These are phyloP conservation scores for Portunus trituberculatus DNA, from an alignment of 1,140 invertebrate species.

Conservation along the genomic window DNA sequence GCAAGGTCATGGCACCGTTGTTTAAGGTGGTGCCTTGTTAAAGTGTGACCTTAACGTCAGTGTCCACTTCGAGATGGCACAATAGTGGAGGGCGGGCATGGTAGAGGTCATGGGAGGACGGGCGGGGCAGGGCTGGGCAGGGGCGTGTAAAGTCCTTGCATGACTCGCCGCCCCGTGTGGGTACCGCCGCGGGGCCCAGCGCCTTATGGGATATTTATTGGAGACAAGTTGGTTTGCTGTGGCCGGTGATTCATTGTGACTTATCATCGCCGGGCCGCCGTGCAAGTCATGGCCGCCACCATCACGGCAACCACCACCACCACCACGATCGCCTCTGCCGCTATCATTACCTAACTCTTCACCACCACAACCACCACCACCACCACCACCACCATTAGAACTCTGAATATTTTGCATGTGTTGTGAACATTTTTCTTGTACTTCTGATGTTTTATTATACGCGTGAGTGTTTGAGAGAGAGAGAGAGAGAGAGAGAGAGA, in stretches of 20 bases:
- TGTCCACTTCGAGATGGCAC: no score
- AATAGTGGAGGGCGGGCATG: no score
- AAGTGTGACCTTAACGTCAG: no score
- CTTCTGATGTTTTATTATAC: no score
- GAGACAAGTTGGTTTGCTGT: not conserved
- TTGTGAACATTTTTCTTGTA: no score
- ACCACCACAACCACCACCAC: not conserved
- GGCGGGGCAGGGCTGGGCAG: not conserved
- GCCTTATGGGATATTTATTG: conserved; percentile 14
- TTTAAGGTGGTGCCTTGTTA: no score
- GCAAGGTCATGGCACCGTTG: no score
- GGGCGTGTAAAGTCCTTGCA: not conserved
- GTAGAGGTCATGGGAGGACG: not conserved
- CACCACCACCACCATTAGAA: no score
- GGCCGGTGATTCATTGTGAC: conserved; percentile 6
- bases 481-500: not conserved
- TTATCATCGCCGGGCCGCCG: not conserved
- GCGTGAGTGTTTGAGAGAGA: not conserved
- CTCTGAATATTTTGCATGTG: no score
- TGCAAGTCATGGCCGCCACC: not conserved
- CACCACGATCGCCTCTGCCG: not conserved
- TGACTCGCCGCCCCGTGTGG: not conserved
- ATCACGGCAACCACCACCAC: not conserved
- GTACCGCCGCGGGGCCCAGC: not conserved
- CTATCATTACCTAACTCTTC: not conserved